Evolutionary conservation across 2,113 vertebrate species (phyloP).

Genomic region (Zosterops lateralis): DNA sequence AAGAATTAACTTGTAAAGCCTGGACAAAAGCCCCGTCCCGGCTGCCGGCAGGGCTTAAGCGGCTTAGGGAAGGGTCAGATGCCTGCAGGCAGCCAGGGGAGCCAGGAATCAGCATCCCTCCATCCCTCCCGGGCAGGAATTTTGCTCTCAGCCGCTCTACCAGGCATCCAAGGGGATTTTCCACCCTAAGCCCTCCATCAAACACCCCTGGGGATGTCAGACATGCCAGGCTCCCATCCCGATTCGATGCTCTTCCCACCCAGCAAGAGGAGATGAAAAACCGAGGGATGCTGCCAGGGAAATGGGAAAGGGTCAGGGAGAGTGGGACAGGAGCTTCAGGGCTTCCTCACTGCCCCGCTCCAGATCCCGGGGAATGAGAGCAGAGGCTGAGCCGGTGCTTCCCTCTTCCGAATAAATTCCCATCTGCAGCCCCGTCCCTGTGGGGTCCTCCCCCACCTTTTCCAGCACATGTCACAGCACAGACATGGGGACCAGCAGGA

Average conservation of each 20-base stretch:
- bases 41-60: slow-evolving; percentile 13
- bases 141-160: neutral
- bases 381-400: neutral
- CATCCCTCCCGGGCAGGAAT: neutral
- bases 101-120: neutral
- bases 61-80: slow-evolving; percentile 37
- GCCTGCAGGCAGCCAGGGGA: neutral
- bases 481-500: neutral
- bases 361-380: rapidly evolving
- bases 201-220: rapidly evolving
- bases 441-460: neutral
- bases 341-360: neutral
- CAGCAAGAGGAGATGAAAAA: too few relatives aligned
- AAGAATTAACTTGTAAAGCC: slow-evolving; percentile 47
- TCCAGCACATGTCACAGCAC: rapidly evolving
- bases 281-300: rapidly evolving
- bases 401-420: neutral
- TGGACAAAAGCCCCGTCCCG: neutral
- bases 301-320: rapidly evolving
- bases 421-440: neutral
- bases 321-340: rapidly evolving
- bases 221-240: neutral
- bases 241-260: neutral
- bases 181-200: neutral
- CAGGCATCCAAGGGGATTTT: too few relatives aligned